Conservation (phyloP, 2,113 vertebrate species). For the Eira barbara region DNA sequence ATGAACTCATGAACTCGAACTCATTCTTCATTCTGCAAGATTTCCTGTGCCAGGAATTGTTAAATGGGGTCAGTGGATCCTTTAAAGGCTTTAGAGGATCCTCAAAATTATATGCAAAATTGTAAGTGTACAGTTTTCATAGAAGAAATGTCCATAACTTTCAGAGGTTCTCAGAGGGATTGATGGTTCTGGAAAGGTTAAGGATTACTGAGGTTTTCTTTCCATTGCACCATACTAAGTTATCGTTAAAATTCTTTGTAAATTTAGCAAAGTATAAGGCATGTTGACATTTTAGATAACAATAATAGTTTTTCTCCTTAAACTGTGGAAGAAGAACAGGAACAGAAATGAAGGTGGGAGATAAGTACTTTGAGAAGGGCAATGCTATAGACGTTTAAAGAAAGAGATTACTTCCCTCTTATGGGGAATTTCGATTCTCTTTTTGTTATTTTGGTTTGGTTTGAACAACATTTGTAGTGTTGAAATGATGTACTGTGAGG, state of each 20-base stretch:
- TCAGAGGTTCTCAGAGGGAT: neutral
- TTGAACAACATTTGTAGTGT: conserved; percentile 39
- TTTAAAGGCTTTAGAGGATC: neutral
- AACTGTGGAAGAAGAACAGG: neutral
- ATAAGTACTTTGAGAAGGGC: neutral
- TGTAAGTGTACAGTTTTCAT: neutral
- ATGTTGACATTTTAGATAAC: neutral
- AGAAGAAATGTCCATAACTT: neutral
- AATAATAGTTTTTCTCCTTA: neutral
- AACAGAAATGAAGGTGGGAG: neutral
- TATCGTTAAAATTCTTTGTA: neutral
- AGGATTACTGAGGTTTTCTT: neutral
- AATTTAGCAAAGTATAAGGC: neutral
- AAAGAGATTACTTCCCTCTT: neutral
- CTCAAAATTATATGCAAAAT: neutral
- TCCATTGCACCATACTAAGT: neutral
- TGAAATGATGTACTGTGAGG: neutral
- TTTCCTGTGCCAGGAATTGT: neutral
- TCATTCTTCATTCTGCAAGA: neutral
- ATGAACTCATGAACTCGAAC: too few relatives aligned
- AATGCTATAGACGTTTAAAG: neutral
- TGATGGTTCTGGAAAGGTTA: neutral
- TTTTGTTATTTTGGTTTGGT: neutral
- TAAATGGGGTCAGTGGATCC: neutral
- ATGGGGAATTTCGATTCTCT: neutral